phyloP scores from a whole-genome alignment of 2,888 invertebrate species.

The Epistrophe eligans region DNA sequence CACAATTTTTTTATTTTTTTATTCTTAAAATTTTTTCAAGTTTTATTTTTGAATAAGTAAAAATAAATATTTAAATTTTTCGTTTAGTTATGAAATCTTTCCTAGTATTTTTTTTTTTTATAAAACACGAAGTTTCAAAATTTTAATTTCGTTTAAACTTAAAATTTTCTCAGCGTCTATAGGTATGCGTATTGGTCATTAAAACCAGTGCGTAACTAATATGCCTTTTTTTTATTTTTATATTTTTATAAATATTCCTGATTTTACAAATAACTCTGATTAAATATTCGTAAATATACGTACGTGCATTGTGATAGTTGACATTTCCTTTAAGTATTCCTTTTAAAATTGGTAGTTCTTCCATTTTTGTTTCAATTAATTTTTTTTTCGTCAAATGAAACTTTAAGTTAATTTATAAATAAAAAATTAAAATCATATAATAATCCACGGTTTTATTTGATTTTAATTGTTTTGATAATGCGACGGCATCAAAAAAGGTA shows the following conservation, averaged over 20 bases:
- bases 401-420: conserved; percentile 42
- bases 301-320: conserved; percentile 97
- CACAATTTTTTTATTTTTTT: too few relatives aligned
- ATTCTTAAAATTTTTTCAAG: too few relatives aligned
- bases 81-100: neutral
- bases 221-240: neutral
- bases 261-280: neutral
- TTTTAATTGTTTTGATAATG: conserved; percentile 76
- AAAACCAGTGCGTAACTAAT: too few relatives aligned
- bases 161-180: too few relatives aligned
- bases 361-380: conserved; percentile 87
- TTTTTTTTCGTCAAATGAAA: conserved; percentile 16
- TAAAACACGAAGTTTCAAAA: neutral
- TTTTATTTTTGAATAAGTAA: too few relatives aligned
- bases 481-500: conserved; percentile 74
- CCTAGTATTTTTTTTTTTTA: too few relatives aligned
- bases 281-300: conserved; percentile 83
- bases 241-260: neutral
- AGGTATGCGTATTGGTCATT: too few relatives aligned
- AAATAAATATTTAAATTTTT: neutral
- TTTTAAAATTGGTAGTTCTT: conserved; percentile 95
- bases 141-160: neutral
- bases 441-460: conserved; percentile 74
- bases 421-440: conserved; percentile 74
- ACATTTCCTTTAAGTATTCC: conserved; percentile 95